Conservation (phyloP, 2,888 invertebrate species). For the Caenorhabditis wallacei region DNA sequence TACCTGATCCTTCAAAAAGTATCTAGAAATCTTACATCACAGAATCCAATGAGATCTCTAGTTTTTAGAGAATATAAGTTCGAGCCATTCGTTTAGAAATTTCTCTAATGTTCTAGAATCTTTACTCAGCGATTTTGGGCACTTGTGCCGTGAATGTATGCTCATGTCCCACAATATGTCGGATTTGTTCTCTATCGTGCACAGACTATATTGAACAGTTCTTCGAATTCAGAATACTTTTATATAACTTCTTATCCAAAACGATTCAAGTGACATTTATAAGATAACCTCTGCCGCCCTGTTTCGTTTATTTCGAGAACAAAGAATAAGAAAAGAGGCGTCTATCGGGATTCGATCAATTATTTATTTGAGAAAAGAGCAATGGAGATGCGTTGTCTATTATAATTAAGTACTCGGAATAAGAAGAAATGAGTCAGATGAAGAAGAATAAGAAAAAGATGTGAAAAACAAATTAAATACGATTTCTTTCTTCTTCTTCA, state of each 20-base stretch:
- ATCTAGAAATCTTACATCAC: too few species aligned
- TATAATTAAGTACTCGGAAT: slow-evolving; percentile 22
- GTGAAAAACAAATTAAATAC: slow-evolving; percentile 50
- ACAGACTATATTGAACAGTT: too few species aligned
- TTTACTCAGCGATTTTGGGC: too few species aligned
- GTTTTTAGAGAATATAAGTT: too few species aligned
- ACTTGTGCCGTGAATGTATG: too few species aligned
- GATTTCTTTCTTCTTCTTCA: slow-evolving; percentile 5
- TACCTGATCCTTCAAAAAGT: too few species aligned
- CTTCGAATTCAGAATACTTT: neutral
- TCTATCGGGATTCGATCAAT: slow-evolving; percentile 16
- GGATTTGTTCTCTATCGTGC: too few species aligned
- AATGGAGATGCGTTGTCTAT: slow-evolving; percentile 6
- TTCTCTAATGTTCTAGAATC: too few species aligned
- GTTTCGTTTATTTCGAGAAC: neutral
- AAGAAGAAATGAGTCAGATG: slow-evolving; percentile 13
- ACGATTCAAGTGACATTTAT: neutral
- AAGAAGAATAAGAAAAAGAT: neutral
- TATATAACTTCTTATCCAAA: too few species aligned
- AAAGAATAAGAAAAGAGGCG: neutral
- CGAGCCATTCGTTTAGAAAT: too few species aligned
- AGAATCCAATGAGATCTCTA: too few species aligned
- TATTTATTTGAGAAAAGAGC: slow-evolving; percentile 23
- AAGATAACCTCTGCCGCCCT: neutral
- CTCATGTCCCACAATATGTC: too few species aligned